Evolutionary conservation across 2,113 vertebrate genomes (phyloP).

Genomic region (Spea bombifrons): DNA sequence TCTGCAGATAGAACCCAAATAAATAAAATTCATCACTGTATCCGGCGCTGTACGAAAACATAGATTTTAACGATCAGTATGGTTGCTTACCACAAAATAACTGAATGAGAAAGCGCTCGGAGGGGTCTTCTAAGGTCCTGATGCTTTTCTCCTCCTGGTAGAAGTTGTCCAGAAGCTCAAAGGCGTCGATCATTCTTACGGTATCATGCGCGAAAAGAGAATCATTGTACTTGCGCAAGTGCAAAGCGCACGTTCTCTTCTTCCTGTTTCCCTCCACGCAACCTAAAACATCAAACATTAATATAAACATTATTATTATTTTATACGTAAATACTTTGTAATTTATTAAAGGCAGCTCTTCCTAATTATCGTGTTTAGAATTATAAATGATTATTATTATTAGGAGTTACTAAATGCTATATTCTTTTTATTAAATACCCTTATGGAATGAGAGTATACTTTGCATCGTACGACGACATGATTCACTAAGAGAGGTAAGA

Average conservation of each 20-base stretch:
- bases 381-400: too few relatives aligned
- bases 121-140: slow-evolving; percentile 55
- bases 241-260: slow-evolving; percentile 70
- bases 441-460: too few relatives aligned
- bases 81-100: slow-evolving; percentile 69
- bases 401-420: too few relatives aligned
- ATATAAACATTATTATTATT: too few relatives aligned
- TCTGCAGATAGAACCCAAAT: not conserved
- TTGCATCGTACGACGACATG: too few relatives aligned
- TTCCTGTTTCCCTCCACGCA: slow-evolving; percentile 54
- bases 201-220: slow-evolving; percentile 82
- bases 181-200: slow-evolving; percentile 76
- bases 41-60: not conserved
- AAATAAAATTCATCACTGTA: not conserved
- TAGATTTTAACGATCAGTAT: not conserved
- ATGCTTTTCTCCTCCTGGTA: slow-evolving; percentile 52
- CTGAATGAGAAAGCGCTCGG: slow-evolving; percentile 67
- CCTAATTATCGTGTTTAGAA: too few relatives aligned
- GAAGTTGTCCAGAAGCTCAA: slow-evolving; percentile 68
- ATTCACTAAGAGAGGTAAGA: too few relatives aligned
- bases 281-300: slow-evolving; percentile 59
- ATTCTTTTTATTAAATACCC: too few relatives aligned
- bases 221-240: slow-evolving; percentile 85
- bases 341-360: too few relatives aligned
- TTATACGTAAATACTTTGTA: too few relatives aligned